Percentiles rank a stretch among this genome's conserved stretches.
These are phyloP conservation scores for Aporrectodea caliginosa DNA, from an alignment of 1,140 invertebrate genomes.

Conservation along the genomic window DNA sequence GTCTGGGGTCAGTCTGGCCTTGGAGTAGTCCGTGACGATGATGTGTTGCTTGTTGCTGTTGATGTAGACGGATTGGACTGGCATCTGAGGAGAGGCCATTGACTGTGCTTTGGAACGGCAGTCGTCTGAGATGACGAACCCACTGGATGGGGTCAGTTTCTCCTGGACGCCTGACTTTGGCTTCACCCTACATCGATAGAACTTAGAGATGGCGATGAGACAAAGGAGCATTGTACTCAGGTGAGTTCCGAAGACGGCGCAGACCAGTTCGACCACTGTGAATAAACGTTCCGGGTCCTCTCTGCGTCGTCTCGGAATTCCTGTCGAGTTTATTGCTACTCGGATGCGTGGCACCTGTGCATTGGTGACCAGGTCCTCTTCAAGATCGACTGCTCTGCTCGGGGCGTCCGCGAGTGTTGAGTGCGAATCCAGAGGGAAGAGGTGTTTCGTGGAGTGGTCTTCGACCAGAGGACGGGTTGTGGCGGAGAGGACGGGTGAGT, in stretches of 20 bases:
- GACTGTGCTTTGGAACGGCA: background rate
- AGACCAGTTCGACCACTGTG: conserved; percentile 46
- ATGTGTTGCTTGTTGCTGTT: background rate
- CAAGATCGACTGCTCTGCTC: background rate
- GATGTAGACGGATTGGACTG: background rate
- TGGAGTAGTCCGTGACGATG: background rate
- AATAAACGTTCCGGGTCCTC: conserved; percentile 33
- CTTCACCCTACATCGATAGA: conserved; percentile 34
- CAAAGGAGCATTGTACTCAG: conserved; percentile 48
- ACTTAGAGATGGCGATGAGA: conserved; percentile 46
- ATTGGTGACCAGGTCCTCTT: background rate
- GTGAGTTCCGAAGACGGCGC: conserved; percentile 52
- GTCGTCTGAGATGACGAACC: background rate
- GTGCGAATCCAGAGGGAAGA: background rate
- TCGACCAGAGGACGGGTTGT: conserved; percentile 34
- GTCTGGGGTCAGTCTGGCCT: background rate
- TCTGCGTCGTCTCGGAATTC: background rate
- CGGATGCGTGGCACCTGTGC: background rate
- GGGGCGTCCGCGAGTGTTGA: no score
- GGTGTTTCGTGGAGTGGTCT: background rate
- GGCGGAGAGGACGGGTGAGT: background rate
- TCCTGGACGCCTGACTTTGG: background rate
- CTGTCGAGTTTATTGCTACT: no score
- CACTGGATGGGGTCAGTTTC: background rate
- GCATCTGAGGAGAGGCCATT: background rate